A percentile compares a stretch with the other conserved stretches of the same genome.
Conservation (phyloP, 2,113 vertebrate species). For the Vulpes vulpes region DNA sequence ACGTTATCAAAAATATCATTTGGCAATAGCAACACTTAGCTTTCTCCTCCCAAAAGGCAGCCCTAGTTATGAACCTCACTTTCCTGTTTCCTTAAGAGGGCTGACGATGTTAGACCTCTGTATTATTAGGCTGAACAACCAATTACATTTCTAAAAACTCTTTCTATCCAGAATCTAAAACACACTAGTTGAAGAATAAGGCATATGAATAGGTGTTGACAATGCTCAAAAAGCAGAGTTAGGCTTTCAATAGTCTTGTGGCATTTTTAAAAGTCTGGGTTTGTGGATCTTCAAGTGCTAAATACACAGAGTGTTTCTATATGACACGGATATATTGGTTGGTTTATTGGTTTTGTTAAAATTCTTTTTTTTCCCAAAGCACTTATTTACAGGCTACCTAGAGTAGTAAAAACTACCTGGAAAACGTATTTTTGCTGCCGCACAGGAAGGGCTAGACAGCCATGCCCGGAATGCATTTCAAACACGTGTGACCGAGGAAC, state of each 20-base stretch:
- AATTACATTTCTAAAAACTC: conserved; percentile 46
- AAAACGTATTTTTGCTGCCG: not conserved
- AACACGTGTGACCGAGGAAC: not conserved
- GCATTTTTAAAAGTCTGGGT: conserved; percentile 53
- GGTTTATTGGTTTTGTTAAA: conserved; percentile 14
- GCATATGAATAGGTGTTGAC: conserved; percentile 69
- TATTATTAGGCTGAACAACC: conserved; percentile 53
- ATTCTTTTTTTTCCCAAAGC: conserved; percentile 37
- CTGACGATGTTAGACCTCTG: conserved; percentile 23
- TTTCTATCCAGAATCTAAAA: conserved; percentile 59
- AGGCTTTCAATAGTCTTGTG: conserved; percentile 78
- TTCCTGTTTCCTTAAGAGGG: conserved; percentile 38
- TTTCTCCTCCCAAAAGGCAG: conserved; percentile 53
- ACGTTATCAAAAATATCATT: conserved; percentile 66
- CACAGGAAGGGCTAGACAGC: not conserved
- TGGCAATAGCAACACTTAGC: conserved; percentile 67
- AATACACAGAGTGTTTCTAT: conserved; percentile 20
- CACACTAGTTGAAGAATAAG: conserved; percentile 75
- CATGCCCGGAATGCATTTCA: conserved; percentile 3
- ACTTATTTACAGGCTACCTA: conserved; percentile 56
- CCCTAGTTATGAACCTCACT: not conserved
- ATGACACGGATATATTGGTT: not conserved
- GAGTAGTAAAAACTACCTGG: conserved; percentile 50
- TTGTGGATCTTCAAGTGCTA: conserved; percentile 67
- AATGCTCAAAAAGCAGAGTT: conserved; percentile 56